Base-by-base conservation (phyloP, 1,140 invertebrate genomes). In the Aleiodes sp. region DNA sequence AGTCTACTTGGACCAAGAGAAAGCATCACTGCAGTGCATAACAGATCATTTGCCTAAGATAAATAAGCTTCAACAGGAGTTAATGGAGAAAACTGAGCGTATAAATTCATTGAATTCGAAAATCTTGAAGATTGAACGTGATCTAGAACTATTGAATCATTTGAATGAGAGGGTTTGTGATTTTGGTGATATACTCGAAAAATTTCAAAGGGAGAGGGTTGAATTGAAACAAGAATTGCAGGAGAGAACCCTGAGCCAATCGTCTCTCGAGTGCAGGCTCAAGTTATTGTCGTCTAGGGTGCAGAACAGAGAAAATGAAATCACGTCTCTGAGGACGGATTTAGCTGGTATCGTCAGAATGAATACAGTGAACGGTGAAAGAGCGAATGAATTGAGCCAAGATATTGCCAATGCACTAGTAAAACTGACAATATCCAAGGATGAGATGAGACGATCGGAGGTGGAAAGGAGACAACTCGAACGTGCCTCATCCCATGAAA, bases 1-100 rank as follows among this genome's bases (percentile, higher is more conserved):
- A 29, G 56, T 70, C 9, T 71, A 72, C n/a, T 33, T 56, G 0
- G 31, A 79, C 16, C 39, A 80, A 10, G 75, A 80, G 9, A 62
- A 76, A 52, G 69, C 28, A 16, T 69, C 64, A 2, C 16, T 41
- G 1, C 71, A 67, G 62, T 80, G 74, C 21, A 67, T 46, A 4
- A 71, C 70, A 0, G 74, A 79, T 10, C 76, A 79, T 14, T 26
- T 77, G 0, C 35, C 73, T 0, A 76, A 73, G 64, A 77, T 85
- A 24, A 70, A 76, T 7, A 46, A 70, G 35, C 61, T 83, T n/a
- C 72, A 75, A 41, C 66, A 64, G 33, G 76, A 82, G 33, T 46
- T 80, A 14, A 31, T 10, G 1, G 19, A 16, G 16, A 79, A 80
- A 63, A 73, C n/a, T 46, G 6, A 43, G 2, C 61, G 24, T 0